These are phyloP conservation scores for Manduca sexta DNA, from an alignment of 1,140 invertebrate species.

Conservation along the genomic window DNA sequence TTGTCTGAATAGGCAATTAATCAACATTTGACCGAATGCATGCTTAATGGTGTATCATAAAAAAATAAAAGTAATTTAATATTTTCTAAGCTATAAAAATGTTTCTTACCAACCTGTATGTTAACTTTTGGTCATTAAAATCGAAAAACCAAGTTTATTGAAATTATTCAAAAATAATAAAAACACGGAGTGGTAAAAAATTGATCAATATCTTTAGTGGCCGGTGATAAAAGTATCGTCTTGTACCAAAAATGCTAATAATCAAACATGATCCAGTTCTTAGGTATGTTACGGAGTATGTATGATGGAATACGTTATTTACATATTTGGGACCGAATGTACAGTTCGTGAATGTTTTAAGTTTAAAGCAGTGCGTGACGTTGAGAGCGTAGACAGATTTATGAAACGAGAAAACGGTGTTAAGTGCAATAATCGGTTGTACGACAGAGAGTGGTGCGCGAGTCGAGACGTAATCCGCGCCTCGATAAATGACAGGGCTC, in stretches of 20 bases:
- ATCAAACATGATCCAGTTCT: constrained; percentile 5
- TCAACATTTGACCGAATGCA: too few relatives aligned
- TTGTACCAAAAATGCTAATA: constrained; percentile 2
- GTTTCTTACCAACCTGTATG: too few relatives aligned
- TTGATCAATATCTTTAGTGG: neutral
- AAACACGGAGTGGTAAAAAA: neutral
- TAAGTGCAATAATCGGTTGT: neutral
- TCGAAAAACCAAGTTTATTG: too few relatives aligned
- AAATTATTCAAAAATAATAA: too few relatives aligned
- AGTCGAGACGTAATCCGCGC: constrained; percentile 4
- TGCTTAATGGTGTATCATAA: too few relatives aligned
- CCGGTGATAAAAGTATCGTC: constrained; percentile 2
- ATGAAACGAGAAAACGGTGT: neutral
- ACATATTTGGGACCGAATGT: too few relatives aligned
- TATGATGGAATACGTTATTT: neutral
- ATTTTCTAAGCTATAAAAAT: too few relatives aligned
- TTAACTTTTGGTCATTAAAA: too few relatives aligned
- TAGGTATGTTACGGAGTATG: neutral
- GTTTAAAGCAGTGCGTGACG: neutral
- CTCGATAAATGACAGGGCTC: constrained; percentile 50
- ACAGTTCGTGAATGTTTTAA: too few relatives aligned
- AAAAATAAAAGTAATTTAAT: too few relatives aligned
- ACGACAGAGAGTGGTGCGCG: neutral
- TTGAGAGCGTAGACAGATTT: neutral
- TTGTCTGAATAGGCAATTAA: too few relatives aligned